A percentile compares a stretch with the other conserved stretches of the same genome.
These are phyloP conservation scores for Polydrusus pterygomalis DNA, from an alignment of 2,888 invertebrate genomes.

Conservation along the genomic window DNA sequence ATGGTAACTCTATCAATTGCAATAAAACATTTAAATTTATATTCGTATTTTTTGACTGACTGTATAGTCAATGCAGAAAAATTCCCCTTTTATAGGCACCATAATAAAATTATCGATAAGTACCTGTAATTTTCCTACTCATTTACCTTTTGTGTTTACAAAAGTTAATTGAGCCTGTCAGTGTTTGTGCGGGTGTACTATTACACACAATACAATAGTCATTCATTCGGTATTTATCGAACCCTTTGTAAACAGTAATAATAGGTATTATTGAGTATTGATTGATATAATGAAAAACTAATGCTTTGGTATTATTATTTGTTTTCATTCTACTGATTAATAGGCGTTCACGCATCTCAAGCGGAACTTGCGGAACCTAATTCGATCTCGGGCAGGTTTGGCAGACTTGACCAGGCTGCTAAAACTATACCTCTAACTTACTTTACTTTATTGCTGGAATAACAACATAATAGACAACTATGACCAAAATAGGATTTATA, in stretches of 20 bases:
- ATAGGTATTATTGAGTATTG: conserved; percentile 49
- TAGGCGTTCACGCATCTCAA: no score
- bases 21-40: no score
- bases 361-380: neutral
- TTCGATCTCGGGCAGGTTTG: no score
- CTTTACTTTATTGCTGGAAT: no score
- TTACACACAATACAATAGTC: conserved; percentile 44
- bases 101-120: conserved; percentile 31
- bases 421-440: no score
- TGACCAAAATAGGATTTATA: no score
- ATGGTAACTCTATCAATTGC: no score
- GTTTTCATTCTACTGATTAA: conserved; percentile 19
- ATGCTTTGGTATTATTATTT: conserved; percentile 39
- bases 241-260: conserved; percentile 44
- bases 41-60: neutral
- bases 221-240: conserved; percentile 25
- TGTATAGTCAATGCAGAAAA: neutral
- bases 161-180: conserved; percentile 54
- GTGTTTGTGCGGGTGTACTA: conserved; percentile 52
- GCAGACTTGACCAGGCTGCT: no score
- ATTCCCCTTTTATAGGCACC: neutral
- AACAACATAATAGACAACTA: no score
- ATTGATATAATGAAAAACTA: conserved; percentile 45
- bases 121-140: conserved; percentile 46
- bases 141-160: conserved; percentile 37